Base-by-base conservation (phyloP, 2,888 invertebrate genomes). In the Parnassius apollo region DNA sequence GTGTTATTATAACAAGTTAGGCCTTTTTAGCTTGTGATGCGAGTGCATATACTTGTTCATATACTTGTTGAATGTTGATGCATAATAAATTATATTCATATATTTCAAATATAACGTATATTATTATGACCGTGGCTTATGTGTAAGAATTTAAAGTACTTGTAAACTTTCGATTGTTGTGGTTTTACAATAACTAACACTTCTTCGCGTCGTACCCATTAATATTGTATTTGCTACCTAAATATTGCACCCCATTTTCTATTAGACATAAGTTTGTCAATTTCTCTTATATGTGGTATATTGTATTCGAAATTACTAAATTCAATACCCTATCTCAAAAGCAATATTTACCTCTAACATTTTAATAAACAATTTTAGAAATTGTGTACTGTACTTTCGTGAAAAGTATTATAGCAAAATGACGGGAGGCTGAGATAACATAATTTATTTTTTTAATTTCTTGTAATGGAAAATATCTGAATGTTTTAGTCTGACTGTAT, bases 1-100 rank as follows among this genome's bases (percentile, higher is more conserved):
- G 9, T 45, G 18, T 44, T 13, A 22, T 2, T 55, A 51, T 49
- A 55, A 64, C 69, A 76, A 45, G 44, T 56, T 79, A 82, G 73
- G 73, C 71, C 72, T 79, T 75, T 74, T 77, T 80, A 83, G 82
- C 84, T 83, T 83, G 76, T 75, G 71, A 78, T 75, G 70, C 71
- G 81, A 82, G 77, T 80, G 78, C 76, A 81, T 46, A 57, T 52
- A 53, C 25, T 69, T 74, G 66, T 74, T 74, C 67, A 71, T 80
- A 75, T 80, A 81, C 83, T 83, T 88, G 87, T 91, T 89, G 84
- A 88, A 83, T 88, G 87, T 91, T 89, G 84, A 88, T 77, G 90
- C 89, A 90, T 89, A 89, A 90, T 90, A 89, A 82, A 82, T 81
- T 71, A 73, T 80, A 72, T 76, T 77, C 68, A 72, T 82, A 70